Evolutionary conservation across 2,797 vertebrate species (phyloP).

Genomic region (Perodicticus potto): DNA sequence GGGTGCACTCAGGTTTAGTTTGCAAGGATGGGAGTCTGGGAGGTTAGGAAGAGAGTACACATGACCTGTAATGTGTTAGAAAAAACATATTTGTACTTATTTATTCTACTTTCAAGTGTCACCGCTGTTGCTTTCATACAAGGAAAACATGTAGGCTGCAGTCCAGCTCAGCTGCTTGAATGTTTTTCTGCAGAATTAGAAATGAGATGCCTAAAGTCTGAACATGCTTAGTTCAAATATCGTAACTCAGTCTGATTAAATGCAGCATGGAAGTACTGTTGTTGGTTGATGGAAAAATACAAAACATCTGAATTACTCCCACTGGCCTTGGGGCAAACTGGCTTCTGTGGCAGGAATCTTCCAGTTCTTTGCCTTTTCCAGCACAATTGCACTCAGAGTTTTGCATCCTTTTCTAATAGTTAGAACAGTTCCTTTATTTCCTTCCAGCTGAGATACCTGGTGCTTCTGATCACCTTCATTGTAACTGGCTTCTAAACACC

Average conservation of each 20-base stretch:
- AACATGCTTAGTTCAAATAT: constrained; percentile 27
- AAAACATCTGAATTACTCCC: constrained; percentile 56
- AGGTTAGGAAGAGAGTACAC: not conserved
- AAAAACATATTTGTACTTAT: constrained; percentile 30
- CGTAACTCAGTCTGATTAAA: not conserved
- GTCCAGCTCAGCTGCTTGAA: not conserved
- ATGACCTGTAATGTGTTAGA: not conserved
- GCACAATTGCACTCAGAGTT: not conserved
- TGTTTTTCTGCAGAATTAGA: constrained; percentile 1
- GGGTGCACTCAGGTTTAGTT: not conserved
- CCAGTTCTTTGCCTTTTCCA: not conserved
- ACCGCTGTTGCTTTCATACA: not conserved
- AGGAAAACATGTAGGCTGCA: not conserved
- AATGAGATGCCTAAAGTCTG: not conserved
- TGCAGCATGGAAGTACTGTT: constrained; percentile 41
- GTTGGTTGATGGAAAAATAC: constrained; percentile 73
- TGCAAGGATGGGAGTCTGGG: not conserved
- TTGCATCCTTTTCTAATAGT: not conserved
- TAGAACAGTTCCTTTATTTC: not conserved
- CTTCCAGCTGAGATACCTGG: not conserved
- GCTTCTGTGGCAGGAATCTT: constrained; percentile 12
- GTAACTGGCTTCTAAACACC: not conserved
- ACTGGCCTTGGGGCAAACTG: constrained; percentile 31
- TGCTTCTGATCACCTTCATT: not conserved
- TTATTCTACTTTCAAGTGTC: constrained; percentile 36